Conservation (phyloP, 2,113 vertebrate genomes). For the Podarcis cretensis region DNA sequence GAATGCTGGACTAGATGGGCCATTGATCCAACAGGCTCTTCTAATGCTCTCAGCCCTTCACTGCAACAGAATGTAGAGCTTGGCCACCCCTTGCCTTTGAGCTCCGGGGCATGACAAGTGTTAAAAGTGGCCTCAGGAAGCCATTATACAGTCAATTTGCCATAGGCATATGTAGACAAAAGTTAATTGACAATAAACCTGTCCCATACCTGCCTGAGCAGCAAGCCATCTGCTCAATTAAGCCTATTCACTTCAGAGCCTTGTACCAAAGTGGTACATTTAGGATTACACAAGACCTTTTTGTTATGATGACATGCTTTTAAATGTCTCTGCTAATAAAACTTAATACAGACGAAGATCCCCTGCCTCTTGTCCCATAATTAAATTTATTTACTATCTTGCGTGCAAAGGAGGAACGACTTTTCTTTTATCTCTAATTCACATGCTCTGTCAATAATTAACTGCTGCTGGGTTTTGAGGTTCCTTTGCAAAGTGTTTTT, state of each 20-base stretch:
- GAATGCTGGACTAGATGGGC: too few species aligned
- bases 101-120: background rate
- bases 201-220: slow-evolving; percentile 65
- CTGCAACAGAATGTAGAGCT: background rate
- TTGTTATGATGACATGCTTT: slow-evolving; percentile 82
- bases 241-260: slow-evolving; percentile 70
- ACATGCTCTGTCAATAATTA: slow-evolving; percentile 83
- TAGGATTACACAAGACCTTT: slow-evolving; percentile 80
- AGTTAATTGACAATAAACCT: slow-evolving; percentile 70
- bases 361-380: slow-evolving; percentile 77
- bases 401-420: slow-evolving; percentile 69
- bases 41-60: too few species aligned
- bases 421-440: slow-evolving; percentile 82
- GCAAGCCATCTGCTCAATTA: slow-evolving; percentile 77
- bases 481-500: slow-evolving; percentile 71
- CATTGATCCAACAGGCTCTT: too few species aligned
- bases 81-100: background rate
- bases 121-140: background rate
- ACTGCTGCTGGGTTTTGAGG: slow-evolving; percentile 76
- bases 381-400: slow-evolving; percentile 83
- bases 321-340: slow-evolving; percentile 82
- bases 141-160: slow-evolving; percentile 45
- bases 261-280: slow-evolving; percentile 63
- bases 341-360: slow-evolving; percentile 79
- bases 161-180: slow-evolving; percentile 51